phyloP scores from a whole-genome alignment of 2,797 vertebrate genomes.

The Alca torda region DNA sequence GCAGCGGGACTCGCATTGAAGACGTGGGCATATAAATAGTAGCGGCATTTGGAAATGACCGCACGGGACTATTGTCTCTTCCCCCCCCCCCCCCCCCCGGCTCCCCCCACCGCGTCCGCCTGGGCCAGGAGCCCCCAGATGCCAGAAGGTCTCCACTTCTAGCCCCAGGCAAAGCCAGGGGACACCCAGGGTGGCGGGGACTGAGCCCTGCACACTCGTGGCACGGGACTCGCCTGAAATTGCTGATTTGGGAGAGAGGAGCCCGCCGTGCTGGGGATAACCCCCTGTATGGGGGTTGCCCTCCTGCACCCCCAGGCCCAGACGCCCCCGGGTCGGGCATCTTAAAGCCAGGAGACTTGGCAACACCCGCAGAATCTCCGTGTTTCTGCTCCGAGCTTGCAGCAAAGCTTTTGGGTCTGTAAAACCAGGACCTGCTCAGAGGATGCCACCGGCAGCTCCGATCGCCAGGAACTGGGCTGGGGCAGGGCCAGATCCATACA shows the following conservation, averaged over 20 bases:
- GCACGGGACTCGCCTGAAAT: not conserved
- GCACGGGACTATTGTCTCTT: not conserved
- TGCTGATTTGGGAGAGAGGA: not conserved
- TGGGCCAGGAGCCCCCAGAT: not conserved
- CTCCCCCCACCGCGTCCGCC: fast-evolving
- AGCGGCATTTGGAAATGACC: fast-evolving
- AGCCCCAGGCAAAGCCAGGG: not conserved
- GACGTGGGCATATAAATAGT: not conserved
- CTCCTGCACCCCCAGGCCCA: not conserved
- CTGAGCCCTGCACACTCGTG: fast-evolving
- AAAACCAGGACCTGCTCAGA: not conserved
- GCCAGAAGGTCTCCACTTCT: not conserved
- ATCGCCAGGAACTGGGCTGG: no score
- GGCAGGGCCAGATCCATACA: not conserved
- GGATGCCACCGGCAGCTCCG: not conserved
- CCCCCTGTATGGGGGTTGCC: fast-evolving
- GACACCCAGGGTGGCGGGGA: not conserved
- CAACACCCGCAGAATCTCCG: fast-evolving
- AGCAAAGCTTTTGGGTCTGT: not conserved
- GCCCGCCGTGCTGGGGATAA: fast-evolving
- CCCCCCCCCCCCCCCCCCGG: not conserved
- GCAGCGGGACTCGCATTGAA: not conserved
- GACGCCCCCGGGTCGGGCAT: not conserved
- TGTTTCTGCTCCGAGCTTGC: fast-evolving
- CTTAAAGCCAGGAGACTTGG: not conserved